Evolutionary conservation across 2,888 invertebrate species (phyloP), one percentile per base, ranked within the genome.

Genomic region (Andrena trimmerana): DNA sequence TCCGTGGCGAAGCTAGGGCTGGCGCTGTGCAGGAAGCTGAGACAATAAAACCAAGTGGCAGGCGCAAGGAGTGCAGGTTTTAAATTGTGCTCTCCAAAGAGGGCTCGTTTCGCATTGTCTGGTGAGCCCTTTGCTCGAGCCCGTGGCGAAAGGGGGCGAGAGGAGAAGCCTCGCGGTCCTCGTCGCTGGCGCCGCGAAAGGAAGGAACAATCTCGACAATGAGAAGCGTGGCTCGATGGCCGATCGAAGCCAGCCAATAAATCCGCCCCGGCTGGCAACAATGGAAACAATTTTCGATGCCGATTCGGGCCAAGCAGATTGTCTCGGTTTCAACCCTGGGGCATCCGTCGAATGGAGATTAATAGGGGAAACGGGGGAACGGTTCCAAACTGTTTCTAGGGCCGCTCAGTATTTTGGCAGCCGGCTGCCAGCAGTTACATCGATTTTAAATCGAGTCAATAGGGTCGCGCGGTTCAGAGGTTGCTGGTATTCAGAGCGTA

Each of bases 221-320:
- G 4, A 6, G 6, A 8, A 24, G 13, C 4, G 13, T 8, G 36
- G 65, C 57, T 33, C 70, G 27, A 13, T 33, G 62, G 31, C 24
- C 31, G 31, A 5, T 24, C 67, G 59, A 57, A 52, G 50, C 52
- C 27, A 42, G 24, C 69, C 69, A 62, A 60, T 75, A 69, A 59
- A 62, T 69, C 69, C 52, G 20, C 36, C 52, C 33, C 8, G 20
- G 3, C 27, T 24, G 52, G 60, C 65, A 54, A 81, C 85, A 78
- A 85, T 83, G 77, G 78, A 78, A 83, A 83, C 76, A 83, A 85
- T 83, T 85, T 83, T 76, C 65, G 73, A 60, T 66, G 72, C 70
- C 54, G 62, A 85, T 78, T 72, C 81, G 73, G 84, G 78, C 81
- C 78, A 78, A 76, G 13, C 36, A 13, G 81, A 71, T 48, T 70